A percentile compares a stretch with the other conserved stretches of the same genome.
Evolutionary conservation across 2,888 invertebrate genomes (phyloP).

Genomic region (Chorisops tibialis): DNA sequence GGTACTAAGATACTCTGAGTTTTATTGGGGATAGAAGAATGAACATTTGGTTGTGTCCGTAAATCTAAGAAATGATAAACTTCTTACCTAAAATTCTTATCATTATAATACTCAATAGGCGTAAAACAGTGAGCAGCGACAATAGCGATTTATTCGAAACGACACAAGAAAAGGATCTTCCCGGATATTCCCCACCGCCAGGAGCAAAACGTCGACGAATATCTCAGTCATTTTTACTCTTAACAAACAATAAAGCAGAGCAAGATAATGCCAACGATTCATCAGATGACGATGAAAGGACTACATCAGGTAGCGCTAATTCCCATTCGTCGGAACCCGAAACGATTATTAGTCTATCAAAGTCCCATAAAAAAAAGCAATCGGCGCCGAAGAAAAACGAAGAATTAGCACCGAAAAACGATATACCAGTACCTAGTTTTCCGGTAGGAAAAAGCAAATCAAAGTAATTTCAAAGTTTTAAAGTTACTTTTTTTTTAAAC

Average conservation of each 20-base stretch:
- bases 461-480: no score
- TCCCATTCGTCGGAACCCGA: neutral
- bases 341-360: neutral
- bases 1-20: no score
- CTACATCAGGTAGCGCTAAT: neutral
- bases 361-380: no score
- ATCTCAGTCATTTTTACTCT: constrained; percentile 34
- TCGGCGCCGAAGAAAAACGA: neutral
- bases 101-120: neutral
- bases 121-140: neutral
- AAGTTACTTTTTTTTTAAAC: neutral
- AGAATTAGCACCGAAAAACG: neutral
- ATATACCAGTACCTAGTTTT: neutral
- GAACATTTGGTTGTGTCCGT: no score
- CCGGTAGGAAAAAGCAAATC: no score
- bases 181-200: constrained; percentile 22
- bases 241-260: constrained; percentile 6
- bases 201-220: constrained; percentile 30
- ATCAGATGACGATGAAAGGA: neutral
- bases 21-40: no score
- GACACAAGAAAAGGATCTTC: constrained; percentile 27
- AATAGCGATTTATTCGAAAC: constrained; percentile 10
- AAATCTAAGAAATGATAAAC: no score
- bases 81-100: no score
- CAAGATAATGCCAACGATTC: neutral